Conservation (phyloP, 2,888 invertebrate genomes). For the Heterodera filipjevi region DNA sequence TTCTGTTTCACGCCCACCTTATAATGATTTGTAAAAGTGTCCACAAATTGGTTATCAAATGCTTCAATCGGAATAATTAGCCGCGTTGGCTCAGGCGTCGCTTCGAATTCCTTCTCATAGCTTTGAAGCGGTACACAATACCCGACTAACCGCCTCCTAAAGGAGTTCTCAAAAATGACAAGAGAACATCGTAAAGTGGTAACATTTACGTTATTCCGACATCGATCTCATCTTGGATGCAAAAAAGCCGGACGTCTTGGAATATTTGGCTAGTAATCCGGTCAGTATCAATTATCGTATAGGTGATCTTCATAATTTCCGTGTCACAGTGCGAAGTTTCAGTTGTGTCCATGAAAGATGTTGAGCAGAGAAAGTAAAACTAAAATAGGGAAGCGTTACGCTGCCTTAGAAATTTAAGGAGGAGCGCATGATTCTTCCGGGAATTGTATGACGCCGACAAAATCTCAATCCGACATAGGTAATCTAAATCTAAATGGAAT, state of each 20-base stretch:
- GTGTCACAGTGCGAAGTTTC: not conserved
- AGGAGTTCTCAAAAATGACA: not conserved
- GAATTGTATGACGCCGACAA: no score
- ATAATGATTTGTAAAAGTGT: not conserved
- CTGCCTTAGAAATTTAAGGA: no score
- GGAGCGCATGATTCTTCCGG: no score
- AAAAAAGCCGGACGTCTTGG: not conserved
- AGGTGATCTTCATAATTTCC: not conserved
- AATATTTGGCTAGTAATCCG: not conserved
- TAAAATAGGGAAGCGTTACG: not conserved
- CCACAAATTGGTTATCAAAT: not conserved
- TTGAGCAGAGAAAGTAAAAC: not conserved
- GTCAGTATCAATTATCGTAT: not conserved
- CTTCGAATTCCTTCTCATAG: conserved; percentile 9
- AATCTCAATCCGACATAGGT: no score
- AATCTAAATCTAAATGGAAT: no score
- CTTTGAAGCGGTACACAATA: conserved; percentile 13
- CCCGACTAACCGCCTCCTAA: conserved; percentile 5
- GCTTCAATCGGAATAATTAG: not conserved
- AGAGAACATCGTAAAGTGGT: not conserved
- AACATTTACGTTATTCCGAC: conserved; percentile 6
- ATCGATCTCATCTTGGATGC: not conserved
- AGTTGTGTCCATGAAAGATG: not conserved
- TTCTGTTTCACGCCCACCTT: not conserved
- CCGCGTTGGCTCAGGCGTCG: not conserved